A percentile compares a stretch with the other conserved stretches of the same genome.
phyloP scores from a whole-genome alignment of 2,888 invertebrate genomes.

The Tipula unca region DNA sequence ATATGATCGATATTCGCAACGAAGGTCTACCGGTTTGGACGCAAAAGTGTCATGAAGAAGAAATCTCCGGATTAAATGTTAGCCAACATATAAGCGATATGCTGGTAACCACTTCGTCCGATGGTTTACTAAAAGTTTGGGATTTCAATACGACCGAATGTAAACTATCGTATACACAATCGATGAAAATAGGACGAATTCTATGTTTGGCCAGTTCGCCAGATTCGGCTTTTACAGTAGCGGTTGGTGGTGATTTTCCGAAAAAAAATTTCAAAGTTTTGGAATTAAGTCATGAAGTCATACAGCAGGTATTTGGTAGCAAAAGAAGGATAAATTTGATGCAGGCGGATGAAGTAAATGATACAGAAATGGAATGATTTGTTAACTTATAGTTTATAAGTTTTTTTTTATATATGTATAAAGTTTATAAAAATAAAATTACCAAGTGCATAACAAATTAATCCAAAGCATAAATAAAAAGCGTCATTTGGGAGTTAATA shows the following conservation, averaged over 20 bases:
- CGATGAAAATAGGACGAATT: slow-evolving; percentile 59
- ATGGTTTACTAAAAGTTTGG: slow-evolving; percentile 81
- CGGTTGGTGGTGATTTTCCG: slow-evolving; percentile 78
- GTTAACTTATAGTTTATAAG: not conserved
- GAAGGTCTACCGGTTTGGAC: slow-evolving; percentile 59
- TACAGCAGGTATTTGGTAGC: not conserved
- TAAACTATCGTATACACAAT: slow-evolving; percentile 36
- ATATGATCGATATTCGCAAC: slow-evolving; percentile 65
- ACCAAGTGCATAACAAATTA: not conserved
- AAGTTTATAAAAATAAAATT: not conserved
- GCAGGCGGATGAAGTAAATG: not conserved
- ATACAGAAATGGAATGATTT: not conserved
- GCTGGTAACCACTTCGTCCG: slow-evolving; percentile 68
- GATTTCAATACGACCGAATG: slow-evolving; percentile 43
- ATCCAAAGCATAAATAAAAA: not conserved
- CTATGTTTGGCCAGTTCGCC: slow-evolving; percentile 69
- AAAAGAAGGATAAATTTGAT: not conserved
- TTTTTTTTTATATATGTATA: not conserved
- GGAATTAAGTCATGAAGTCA: slow-evolving; percentile 20
- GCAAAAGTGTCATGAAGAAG: slow-evolving; percentile 69
- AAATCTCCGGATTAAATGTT: slow-evolving; percentile 72
- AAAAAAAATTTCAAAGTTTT: slow-evolving; percentile 59
- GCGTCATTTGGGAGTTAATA: not conserved
- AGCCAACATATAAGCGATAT: slow-evolving; percentile 65
- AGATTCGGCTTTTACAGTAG: slow-evolving; percentile 72